A percentile compares a stretch with the other conserved stretches of the same genome.
Evolutionary conservation across 1,140 invertebrate genomes (phyloP).

Genomic region (Lanistes nyassanus): DNA sequence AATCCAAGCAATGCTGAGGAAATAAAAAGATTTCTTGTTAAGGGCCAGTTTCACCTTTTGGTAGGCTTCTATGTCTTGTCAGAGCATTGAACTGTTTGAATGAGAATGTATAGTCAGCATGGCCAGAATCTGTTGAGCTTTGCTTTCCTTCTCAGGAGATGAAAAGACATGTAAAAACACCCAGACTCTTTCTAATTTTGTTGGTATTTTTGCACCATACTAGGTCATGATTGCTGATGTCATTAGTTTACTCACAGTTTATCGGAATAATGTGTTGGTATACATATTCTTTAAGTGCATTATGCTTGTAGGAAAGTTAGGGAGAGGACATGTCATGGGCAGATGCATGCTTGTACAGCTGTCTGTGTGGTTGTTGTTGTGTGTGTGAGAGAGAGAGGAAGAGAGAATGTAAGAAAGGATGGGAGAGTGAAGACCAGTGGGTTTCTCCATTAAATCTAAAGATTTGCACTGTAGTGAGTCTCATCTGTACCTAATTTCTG

Average conservation of each 20-base stretch:
- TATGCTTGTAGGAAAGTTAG: no score
- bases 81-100: not conserved
- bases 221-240: not conserved
- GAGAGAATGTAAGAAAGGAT: not conserved
- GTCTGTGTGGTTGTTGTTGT: not conserved
- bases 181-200: not conserved
- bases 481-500: no score
- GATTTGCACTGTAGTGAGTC: no score
- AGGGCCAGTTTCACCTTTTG: conserved; percentile 15
- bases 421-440: no score
- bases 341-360: not conserved
- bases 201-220: not conserved
- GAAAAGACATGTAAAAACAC: not conserved
- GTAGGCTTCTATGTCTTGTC: not conserved
- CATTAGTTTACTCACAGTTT: no score
- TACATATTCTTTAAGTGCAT: no score
- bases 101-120: not conserved
- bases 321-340: no score
- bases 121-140: not conserved
- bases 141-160: not conserved
- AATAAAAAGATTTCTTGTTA: conserved; percentile 11
- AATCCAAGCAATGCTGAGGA: not conserved
- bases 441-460: no score
- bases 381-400: not conserved
- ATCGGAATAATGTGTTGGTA: no score